A percentile compares a stretch with the other conserved stretches of the same genome.
These are phyloP conservation scores for Hetaerina titia DNA, from an alignment of 2,888 invertebrate genomes.

Conservation along the genomic window DNA sequence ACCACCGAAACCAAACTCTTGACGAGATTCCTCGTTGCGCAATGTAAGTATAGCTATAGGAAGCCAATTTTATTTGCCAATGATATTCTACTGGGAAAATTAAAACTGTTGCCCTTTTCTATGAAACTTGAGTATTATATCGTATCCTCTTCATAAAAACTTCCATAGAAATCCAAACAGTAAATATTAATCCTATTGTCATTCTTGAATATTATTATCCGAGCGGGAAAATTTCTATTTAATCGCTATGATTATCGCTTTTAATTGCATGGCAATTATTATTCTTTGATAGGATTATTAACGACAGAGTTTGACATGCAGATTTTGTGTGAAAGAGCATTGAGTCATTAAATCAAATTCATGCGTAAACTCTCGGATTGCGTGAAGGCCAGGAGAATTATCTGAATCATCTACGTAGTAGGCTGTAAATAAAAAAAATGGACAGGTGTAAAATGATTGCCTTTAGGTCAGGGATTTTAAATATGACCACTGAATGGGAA, in stretches of 20 bases:
- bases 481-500: not conserved
- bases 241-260: not conserved
- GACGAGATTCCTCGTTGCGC: no score
- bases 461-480: constrained; percentile 33
- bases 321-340: not conserved
- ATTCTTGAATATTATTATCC: no score
- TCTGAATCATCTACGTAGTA: not conserved
- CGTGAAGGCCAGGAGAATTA: not conserved
- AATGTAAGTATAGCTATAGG: no score
- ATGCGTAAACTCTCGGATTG: not conserved
- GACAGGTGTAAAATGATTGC: constrained; percentile 47
- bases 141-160: no score
- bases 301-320: not conserved
- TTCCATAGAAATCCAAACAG: no score
- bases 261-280: not conserved
- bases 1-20: no score
- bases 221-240: no score
- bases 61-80: no score
- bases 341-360: not conserved
- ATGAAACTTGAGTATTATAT: no score
- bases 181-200: no score
- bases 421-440: not conserved
- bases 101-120: no score
- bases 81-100: no score
- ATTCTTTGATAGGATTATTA: not conserved